Evolutionary conservation across 2,888 invertebrate species (phyloP).

Genomic region (Agrilus biguttatus): DNA sequence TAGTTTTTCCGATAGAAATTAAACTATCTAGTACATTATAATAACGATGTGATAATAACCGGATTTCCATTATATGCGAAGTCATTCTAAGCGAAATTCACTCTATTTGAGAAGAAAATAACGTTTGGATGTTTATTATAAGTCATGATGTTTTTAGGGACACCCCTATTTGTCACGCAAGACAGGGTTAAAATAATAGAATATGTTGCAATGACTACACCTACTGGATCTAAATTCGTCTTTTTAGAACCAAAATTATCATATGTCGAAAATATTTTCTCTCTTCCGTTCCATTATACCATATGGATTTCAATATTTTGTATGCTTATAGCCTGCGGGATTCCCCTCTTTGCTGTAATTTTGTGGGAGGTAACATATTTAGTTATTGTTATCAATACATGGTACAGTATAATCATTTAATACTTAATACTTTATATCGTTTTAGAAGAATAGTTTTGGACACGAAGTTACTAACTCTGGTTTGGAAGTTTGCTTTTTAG

Average conservation of each 20-base stretch:
- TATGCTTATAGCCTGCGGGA: conserved; percentile 33
- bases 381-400: background rate
- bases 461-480: conserved; percentile 18
- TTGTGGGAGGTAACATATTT: conserved; percentile 33
- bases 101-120: no score
- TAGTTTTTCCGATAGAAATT: no score
- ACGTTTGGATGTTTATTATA: background rate
- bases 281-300: conserved; percentile 46
- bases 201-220: conserved; percentile 52
- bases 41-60: no score
- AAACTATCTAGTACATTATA: no score
- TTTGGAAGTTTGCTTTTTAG: conserved; percentile 38
- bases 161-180: conserved; percentile 46
- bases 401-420: background rate
- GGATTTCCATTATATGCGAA: no score
- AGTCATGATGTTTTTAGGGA: conserved; percentile 28
- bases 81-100: no score
- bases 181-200: conserved; percentile 48
- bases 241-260: conserved; percentile 58
- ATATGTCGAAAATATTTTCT: conserved; percentile 55
- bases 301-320: conserved; percentile 48
- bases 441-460: background rate
- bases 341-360: conserved; percentile 25
- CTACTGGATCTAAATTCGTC: conserved; percentile 52
- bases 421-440: background rate